phyloP scores from a whole-genome alignment of 2,797 vertebrate species.

The Rhinichthys osculus region DNA sequence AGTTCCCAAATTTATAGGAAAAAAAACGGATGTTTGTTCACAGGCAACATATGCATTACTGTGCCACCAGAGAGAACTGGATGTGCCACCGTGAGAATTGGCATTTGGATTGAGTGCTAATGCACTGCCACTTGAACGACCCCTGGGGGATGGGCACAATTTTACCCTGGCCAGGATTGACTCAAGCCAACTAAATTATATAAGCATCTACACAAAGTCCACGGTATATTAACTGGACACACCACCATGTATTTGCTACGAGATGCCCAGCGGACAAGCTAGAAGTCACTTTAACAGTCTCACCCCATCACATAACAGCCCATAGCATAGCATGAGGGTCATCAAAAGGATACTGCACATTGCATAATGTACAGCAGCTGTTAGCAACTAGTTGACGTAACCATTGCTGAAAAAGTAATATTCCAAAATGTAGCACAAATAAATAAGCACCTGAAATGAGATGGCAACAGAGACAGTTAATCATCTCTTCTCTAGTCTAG shows the following conservation, averaged over 20 bases:
- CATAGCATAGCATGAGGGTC: neutral
- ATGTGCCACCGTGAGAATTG: constrained; percentile 30
- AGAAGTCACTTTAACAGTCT: neutral
- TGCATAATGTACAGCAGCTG: neutral
- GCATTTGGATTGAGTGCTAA: constrained; percentile 9
- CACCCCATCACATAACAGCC: neutral
- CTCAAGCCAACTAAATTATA: neutral
- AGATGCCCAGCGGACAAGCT: neutral
- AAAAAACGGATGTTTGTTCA: neutral
- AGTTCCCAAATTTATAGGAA: neutral
- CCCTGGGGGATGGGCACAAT: neutral
- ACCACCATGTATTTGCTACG: constrained; percentile 2
- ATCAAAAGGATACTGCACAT: neutral
- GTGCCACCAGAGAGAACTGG: constrained; percentile 11
- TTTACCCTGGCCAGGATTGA: constrained; percentile 3
- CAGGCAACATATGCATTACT: neutral
- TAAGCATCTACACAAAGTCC: neutral
- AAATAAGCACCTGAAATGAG: constrained; percentile 37
- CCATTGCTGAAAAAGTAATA: neutral
- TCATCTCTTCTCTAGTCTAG: constrained; percentile 14
- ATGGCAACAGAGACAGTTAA: constrained; percentile 13
- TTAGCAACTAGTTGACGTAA: neutral
- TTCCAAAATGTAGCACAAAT: constrained; percentile 6
- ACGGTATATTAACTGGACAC: constrained; percentile 12
- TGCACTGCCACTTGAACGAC: constrained; percentile 4